Conservation (phyloP, 1,140 invertebrate species). For the Anastatus disparis region DNA sequence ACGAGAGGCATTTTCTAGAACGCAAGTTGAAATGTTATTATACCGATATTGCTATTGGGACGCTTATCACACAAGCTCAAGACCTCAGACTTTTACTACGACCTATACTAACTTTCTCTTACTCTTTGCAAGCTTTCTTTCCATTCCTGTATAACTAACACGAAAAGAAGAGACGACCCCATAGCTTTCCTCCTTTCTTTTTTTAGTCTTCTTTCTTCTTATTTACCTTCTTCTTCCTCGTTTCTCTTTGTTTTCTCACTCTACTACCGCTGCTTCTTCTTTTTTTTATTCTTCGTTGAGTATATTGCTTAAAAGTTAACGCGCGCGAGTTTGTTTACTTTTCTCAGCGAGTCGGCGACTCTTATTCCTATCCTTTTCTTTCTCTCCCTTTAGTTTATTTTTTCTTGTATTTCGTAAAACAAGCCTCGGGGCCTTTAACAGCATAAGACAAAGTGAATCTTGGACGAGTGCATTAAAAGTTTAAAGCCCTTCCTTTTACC, state of each 20-base stretch:
- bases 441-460: conserved; percentile 32
- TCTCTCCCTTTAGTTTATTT: background rate
- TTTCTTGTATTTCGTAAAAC: background rate
- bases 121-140: background rate
- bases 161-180: no score
- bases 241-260: background rate
- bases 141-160: background rate
- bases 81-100: background rate
- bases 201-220: background rate
- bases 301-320: conserved; percentile 23
- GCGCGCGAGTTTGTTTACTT: conserved; percentile 5
- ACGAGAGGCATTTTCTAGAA: no score
- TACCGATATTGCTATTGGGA: conserved; percentile 33
- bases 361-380: background rate
- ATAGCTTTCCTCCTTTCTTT: background rate
- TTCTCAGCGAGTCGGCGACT: background rate
- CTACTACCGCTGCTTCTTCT: background rate
- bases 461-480: conserved; percentile 35
- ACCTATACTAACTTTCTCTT: conserved; percentile 8
- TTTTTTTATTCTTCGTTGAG: no score
- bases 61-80: conserved; percentile 1
- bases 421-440: background rate
- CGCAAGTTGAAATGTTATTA: conserved; percentile 45
- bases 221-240: background rate
- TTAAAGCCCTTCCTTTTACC: background rate